Evolutionary conservation across 64 coral and sea anemone species (phyloP), one percentile per base, ranked within the genome.

Genomic region (Actinia equina): DNA sequence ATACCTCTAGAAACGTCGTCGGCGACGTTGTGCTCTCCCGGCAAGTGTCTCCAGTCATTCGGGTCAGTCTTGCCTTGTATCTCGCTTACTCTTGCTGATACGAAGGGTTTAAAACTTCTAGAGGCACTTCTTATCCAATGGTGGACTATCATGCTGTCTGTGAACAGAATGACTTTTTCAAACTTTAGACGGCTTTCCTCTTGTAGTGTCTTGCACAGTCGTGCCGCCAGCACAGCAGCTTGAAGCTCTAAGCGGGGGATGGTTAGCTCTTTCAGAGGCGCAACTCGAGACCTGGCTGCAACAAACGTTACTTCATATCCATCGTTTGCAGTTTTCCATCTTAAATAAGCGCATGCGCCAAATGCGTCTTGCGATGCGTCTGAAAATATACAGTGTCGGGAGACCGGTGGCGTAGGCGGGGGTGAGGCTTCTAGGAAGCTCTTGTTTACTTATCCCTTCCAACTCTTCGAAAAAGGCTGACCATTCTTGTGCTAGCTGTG

Each of bases 231-330:
- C 3, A 93, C 91, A 0, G 91, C 86, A 7, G 91, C 91, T 85
- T 93, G 91, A 5, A 93, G 43, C 43, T 88, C 86, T 0, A 88
- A 74, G 3, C 86, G 55, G 16, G 90, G 90, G 2, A 92, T 92
- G 9, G 90, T 80, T 18, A 86, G 83, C 49, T 64, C 6, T 27
- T 83, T 92, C 7, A 92, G 59, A 6, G 90, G 90, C 0, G 79
- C 85, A 0, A 92, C 85, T 60, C 86, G 87, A 1, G 91, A 77
- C 46, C 88, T 88, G 1, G 79, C 79, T 2, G 91, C 85, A 57
- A 88, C 86, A 77, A 92, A 84, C 30, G 43, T 22, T 22, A 59
- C 45, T 16, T 86, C 61, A 53, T 55, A 92, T 18, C 9, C 45
- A 6, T 77, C 44, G 17, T 84, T 80, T 30, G 23, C 52, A 7